Conservation (phyloP, 2,888 invertebrate genomes). For the Tenthredo amoena region DNA sequence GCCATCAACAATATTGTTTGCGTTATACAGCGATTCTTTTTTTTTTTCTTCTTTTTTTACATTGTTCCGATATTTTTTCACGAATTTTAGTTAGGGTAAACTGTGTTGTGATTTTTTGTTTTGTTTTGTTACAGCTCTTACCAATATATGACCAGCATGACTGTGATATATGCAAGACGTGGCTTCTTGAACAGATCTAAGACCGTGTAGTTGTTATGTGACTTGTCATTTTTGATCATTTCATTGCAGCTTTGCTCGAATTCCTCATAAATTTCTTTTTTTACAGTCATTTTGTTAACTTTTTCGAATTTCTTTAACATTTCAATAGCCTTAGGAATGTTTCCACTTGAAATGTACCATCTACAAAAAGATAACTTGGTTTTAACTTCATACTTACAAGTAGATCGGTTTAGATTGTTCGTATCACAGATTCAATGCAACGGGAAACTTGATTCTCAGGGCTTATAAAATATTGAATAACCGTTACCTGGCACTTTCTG, state of each 20-base stretch:
- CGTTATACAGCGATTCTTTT: not conserved
- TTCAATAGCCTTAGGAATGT: constrained; percentile 87
- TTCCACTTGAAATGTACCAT: constrained; percentile 93
- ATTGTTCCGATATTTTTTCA: not conserved
- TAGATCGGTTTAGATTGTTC: not conserved
- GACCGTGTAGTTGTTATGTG: constrained; percentile 86
- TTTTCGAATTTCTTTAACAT: constrained; percentile 91
- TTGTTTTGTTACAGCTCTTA: constrained; percentile 59
- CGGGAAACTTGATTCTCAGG: not conserved
- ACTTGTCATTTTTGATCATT: constrained; percentile 85
- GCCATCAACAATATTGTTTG: not conserved
- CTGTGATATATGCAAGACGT: constrained; percentile 86
- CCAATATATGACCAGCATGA: constrained; percentile 91
- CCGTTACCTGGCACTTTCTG: constrained; percentile 87
- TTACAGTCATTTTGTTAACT: constrained; percentile 87
- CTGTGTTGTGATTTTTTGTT: not conserved
- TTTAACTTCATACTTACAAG: not conserved
- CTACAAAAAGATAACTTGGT: constrained; percentile 69
- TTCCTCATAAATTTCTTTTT: constrained; percentile 86
- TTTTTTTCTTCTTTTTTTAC: no score
- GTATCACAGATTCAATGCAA: not conserved
- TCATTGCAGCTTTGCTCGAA: constrained; percentile 86
- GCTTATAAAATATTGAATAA: not conserved
- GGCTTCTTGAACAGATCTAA: constrained; percentile 90
- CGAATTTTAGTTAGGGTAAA: constrained; percentile 5